Base-by-base conservation (phyloP, 2,888 invertebrate genomes). In the Trichogramma dendrolimi region DNA sequence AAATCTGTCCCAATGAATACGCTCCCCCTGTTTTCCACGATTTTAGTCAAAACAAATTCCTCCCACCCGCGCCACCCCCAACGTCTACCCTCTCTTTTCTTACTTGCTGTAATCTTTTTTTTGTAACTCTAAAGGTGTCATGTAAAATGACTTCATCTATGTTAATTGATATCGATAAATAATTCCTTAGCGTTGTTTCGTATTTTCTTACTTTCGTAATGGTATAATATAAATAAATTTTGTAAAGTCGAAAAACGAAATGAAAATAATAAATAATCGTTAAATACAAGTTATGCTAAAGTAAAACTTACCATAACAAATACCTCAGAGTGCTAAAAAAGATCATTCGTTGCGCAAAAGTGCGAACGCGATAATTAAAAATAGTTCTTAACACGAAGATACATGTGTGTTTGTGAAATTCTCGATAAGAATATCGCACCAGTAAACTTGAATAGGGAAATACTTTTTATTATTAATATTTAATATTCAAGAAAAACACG, bases 171-270 rank as follows among this genome's bases (percentile, higher is more conserved):
- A 69, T 72, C 70, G 72, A 74, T 71, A 58, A 70, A 73, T 71
- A 73, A 73, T 76, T 74, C 71, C 73, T 74, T 73, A 76, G 73
- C 71, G 76, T 76, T 74, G 72, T 78, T 78, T 78, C 77, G 73
- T 79, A 78, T 78, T 79, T 79, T 79, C 78, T 79, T 79, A 79
- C 78, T 78, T 78, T 79, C 75, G 72, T 27, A 27, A 27, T 27
- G 27, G 27, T 78, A 76, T 74, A 70, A 70, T 66, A 71, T 66
- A 68, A 69, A 72, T 70, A 72, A 70, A 71, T 75, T 77, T 76
- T 76, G 74, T 74, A 74, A 74, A 75, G 68, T 75, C 70, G 67
- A 68, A 71, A 66, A 70, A 71, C 70, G 69, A 69, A 62, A 68
- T 67, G 63, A 65, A 65, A 68, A 69, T 70, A 66, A 60, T 65